These are phyloP conservation scores for Cydia splendana DNA, from an alignment of 1,140 invertebrate genomes.

Conservation along the genomic window DNA sequence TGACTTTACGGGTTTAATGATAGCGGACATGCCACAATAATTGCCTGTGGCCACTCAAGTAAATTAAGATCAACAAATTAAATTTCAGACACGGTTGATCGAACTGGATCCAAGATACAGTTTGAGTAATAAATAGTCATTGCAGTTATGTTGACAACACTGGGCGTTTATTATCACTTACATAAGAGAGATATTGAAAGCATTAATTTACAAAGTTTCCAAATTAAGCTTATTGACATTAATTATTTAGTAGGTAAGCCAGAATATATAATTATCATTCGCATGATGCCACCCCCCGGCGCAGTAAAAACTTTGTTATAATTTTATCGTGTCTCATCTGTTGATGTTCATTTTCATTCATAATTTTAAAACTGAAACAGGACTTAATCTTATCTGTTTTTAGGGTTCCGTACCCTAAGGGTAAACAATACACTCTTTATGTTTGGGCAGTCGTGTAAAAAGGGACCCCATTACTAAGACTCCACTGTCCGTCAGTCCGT, in stretches of 20 bases:
- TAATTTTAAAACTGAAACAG: too few species aligned
- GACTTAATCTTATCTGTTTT: too few species aligned
- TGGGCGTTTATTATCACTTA: neutral
- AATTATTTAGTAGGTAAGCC: neutral
- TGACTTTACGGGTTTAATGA: conserved; percentile 8
- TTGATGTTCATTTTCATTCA: too few species aligned
- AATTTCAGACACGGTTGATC: conserved; percentile 28
- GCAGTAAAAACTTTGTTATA: too few species aligned
- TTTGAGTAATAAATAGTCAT: conserved; percentile 7
- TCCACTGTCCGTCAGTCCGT: too few species aligned
- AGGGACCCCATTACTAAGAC: too few species aligned
- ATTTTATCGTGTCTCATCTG: too few species aligned
- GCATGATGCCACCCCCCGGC: too few species aligned
- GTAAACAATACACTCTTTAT: too few species aligned
- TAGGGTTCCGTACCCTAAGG: too few species aligned
- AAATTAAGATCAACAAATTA: conserved; percentile 32
- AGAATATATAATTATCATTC: neutral
- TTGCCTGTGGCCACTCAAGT: conserved; percentile 3
- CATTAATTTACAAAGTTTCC: neutral
- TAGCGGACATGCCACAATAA: conserved; percentile 29
- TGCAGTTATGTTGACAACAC: conserved; percentile 11
- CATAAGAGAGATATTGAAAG: neutral
- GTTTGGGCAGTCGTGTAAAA: too few species aligned
- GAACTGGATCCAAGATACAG: conserved; percentile 8
- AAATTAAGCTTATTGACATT: neutral